These are phyloP conservation scores for Suricata suricatta DNA, from an alignment of 2,113 vertebrate genomes.

Conservation along the genomic window DNA sequence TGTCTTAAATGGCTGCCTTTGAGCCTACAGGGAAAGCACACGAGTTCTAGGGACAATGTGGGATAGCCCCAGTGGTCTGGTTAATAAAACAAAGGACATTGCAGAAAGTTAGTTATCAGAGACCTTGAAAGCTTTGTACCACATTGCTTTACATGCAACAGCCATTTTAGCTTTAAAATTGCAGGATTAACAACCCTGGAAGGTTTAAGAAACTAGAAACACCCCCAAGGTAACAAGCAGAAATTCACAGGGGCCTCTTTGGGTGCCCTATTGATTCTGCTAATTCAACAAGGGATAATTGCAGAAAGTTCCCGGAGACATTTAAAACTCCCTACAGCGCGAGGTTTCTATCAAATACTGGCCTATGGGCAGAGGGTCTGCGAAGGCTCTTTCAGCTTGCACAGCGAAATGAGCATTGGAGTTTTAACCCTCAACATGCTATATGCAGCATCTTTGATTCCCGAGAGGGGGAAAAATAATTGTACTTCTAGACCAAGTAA, in stretches of 20 bases:
- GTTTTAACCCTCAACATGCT: conserved; percentile 31
- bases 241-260: conserved; percentile 71
- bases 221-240: conserved; percentile 24
- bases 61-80: conserved; percentile 46
- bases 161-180: conserved; percentile 64
- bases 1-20: conserved; percentile 54
- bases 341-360: conserved; percentile 58
- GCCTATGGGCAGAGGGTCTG: conserved; percentile 36
- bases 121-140: conserved; percentile 31
- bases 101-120: conserved; percentile 60
- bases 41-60: conserved; percentile 20
- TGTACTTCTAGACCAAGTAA: conserved; percentile 1
- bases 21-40: conserved; percentile 55
- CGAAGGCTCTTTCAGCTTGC: conserved; percentile 30
- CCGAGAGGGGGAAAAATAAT: not conserved
- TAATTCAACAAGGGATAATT: conserved; percentile 77
- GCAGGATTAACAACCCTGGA: conserved; percentile 56
- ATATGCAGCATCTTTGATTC: not conserved
- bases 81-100: conserved; percentile 66
- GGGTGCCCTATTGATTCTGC: conserved; percentile 59
- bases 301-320: conserved; percentile 64
- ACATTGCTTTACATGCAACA: conserved; percentile 5
- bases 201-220: conserved; percentile 60
- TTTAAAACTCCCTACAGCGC: conserved; percentile 68
- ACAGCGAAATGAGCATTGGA: conserved; percentile 28